These are phyloP conservation scores for Carapus acus DNA, from an alignment of 2,797 vertebrate species.

Conservation along the genomic window DNA sequence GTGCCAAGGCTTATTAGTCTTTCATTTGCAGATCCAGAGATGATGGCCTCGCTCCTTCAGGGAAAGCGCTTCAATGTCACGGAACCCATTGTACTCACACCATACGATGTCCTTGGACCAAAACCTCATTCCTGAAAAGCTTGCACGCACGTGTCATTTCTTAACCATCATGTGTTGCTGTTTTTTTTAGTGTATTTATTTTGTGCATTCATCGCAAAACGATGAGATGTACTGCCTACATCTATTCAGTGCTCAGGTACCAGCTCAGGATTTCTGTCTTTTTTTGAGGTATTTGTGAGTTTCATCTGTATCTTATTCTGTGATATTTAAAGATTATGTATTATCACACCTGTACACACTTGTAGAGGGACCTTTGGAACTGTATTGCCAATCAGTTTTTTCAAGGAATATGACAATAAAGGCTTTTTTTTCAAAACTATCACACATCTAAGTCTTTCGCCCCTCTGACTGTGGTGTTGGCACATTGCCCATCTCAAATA, in stretches of 20 bases:
- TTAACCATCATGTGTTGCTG: slow-evolving; percentile 42
- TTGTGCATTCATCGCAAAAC: slow-evolving; percentile 40
- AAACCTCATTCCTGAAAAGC: slow-evolving; percentile 55
- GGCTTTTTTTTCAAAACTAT: no score
- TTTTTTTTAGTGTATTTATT: slow-evolving; percentile 38
- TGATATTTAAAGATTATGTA: no score
- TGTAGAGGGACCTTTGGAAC: no score
- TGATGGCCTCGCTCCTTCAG: slow-evolving; percentile 20
- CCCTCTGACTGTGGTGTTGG: no score
- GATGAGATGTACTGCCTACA: slow-evolving; percentile 34
- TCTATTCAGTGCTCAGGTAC: slow-evolving; percentile 14
- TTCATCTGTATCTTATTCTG: background rate
- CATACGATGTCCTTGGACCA: slow-evolving; percentile 62
- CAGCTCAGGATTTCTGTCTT: slow-evolving; percentile 1
- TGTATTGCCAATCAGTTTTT: no score
- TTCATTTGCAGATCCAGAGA: background rate
- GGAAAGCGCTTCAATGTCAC: slow-evolving; percentile 8
- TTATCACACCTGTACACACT: no score
- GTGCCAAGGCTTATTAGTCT: background rate
- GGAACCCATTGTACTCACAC: no score
- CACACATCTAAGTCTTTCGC: no score
- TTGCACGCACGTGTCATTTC: no score
- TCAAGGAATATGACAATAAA: no score
- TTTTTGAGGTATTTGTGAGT: background rate
- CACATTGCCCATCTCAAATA: no score